A percentile compares a stretch with the other conserved stretches of the same genome.
Conservation (phyloP, 2,113 vertebrate genomes). For the Semnopithecus entellus region DNA sequence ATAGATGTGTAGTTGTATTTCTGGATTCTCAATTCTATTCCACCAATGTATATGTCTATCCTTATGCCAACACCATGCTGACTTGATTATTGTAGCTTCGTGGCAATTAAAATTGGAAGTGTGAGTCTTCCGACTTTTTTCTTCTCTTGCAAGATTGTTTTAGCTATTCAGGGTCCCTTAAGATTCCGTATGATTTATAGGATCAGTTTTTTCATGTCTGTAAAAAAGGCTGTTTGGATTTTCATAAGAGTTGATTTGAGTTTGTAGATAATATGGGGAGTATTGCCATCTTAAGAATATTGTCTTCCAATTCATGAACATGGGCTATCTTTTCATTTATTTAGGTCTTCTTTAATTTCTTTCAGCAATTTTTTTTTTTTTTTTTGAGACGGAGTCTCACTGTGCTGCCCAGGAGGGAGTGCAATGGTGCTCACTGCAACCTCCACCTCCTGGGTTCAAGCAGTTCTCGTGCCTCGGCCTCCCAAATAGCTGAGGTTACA, state of each 20-base stretch:
- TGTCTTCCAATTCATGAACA: neutral
- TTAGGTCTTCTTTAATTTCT: neutral
- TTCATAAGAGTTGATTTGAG: neutral
- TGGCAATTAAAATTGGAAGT: neutral
- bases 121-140: neutral
- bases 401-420: too few species aligned
- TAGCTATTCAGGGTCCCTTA: neutral
- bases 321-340: neutral
- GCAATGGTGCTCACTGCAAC: too few species aligned
- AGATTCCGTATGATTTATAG: neutral
- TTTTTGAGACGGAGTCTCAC: too few species aligned
- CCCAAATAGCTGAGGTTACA: too few species aligned
- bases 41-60: neutral
- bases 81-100: neutral
- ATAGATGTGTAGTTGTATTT: neutral
- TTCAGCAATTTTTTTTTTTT: neutral
- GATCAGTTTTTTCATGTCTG: neutral
- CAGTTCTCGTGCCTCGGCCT: too few species aligned
- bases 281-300: neutral
- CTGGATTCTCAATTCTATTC: neutral
- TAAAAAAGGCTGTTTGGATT: neutral
- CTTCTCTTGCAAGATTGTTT: neutral
- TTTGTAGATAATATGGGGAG: neutral
- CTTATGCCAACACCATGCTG: neutral
- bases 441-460: too few species aligned